A percentile compares a stretch with the other conserved stretches of the same genome.
Evolutionary conservation across 2,888 invertebrate genomes (phyloP).

Genomic region (Pristionchus maxplancki): DNA sequence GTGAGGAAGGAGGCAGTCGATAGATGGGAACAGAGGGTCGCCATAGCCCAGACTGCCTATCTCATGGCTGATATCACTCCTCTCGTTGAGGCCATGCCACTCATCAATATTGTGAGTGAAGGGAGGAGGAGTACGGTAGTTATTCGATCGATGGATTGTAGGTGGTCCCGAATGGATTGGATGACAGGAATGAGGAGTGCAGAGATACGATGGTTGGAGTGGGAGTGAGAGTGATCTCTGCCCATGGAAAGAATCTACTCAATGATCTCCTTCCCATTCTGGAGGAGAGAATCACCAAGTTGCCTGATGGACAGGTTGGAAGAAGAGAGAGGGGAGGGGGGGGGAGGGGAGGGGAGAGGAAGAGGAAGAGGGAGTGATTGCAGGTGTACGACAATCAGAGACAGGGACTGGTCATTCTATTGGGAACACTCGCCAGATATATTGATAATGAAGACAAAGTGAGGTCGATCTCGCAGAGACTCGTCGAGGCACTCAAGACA

Average conservation of each 20-base stretch:
- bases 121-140: not conserved
- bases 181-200: conserved; percentile 86
- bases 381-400: conserved; percentile 92
- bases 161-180: conserved; percentile 87
- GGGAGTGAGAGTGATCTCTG: conserved; percentile 91
- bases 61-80: conserved; percentile 56
- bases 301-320: conserved; percentile 52
- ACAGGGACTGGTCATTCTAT: conserved; percentile 93
- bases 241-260: conserved; percentile 87
- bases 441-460: conserved; percentile 54
- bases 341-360: too few relatives aligned
- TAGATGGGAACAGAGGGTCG: conserved; percentile 91
- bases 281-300: conserved; percentile 84
- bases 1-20: conserved; percentile 88
- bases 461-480: conserved; percentile 88
- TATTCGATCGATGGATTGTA: not conserved
- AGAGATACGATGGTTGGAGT: conserved; percentile 93
- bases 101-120: conserved; percentile 58
- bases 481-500: conserved; percentile 92
- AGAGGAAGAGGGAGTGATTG: conserved; percentile 76
- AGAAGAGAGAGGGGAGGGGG: not conserved
- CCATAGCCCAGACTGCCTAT: conserved; percentile 82
- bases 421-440: conserved; percentile 97
- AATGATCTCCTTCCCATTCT: conserved; percentile 78
- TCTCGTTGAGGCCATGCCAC: conserved; percentile 53